A percentile compares a stretch with the other conserved stretches of the same genome.
These are phyloP conservation scores for Drosophila jambulina DNA, from an alignment of 1,140 invertebrate species.

Conservation along the genomic window DNA sequence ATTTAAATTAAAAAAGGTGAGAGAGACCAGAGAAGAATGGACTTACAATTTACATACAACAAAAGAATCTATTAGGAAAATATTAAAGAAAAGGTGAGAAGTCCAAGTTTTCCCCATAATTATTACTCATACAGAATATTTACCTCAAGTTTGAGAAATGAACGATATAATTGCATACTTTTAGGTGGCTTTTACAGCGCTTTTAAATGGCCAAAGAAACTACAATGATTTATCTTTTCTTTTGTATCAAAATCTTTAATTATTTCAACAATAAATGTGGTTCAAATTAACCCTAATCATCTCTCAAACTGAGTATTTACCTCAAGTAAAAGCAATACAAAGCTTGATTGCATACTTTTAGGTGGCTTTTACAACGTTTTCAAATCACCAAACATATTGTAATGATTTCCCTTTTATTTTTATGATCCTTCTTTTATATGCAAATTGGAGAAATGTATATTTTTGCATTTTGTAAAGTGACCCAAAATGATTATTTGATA, in stretches of 20 bases:
- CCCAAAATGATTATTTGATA: conserved; percentile 4
- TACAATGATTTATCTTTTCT: neutral
- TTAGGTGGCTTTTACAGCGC: neutral
- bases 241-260: too few relatives aligned
- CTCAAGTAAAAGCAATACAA: too few relatives aligned
- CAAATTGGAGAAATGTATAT: neutral
- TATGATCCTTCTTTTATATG: neutral
- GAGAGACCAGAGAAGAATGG: neutral
- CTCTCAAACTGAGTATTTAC: too few relatives aligned
- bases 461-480: neutral
- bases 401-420: neutral
- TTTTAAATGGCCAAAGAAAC: neutral
- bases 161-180: neutral
- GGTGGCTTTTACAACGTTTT: neutral
- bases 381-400: neutral
- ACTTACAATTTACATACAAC: neutral
- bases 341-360: too few relatives aligned
- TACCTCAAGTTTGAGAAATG: neutral
- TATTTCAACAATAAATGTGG: too few relatives aligned
- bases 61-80: neutral
- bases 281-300: too few relatives aligned
- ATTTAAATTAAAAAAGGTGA: neutral
- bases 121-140: neutral
- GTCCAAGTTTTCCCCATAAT: neutral
- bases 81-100: neutral